phyloP scores from a whole-genome alignment of 2,797 vertebrate genomes.

The Urocyon cinereoargenteus region DNA sequence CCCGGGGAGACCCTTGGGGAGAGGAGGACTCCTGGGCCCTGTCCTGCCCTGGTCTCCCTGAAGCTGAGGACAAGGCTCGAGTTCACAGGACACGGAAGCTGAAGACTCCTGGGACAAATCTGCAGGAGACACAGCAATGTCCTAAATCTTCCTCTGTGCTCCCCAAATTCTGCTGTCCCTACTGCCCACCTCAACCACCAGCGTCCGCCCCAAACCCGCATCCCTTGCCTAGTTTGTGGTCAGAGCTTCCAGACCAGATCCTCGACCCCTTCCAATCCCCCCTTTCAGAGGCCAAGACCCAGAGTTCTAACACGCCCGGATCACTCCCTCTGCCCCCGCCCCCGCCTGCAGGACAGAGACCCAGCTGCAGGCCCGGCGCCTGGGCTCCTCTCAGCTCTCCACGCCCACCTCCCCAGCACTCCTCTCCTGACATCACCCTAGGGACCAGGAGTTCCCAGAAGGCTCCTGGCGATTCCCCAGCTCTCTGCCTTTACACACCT shows the following conservation, averaged over 20 bases:
- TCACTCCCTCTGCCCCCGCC: neutral
- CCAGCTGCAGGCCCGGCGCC: accelerated
- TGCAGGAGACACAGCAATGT: accelerated
- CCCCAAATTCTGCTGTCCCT: accelerated
- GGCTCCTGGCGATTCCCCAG: neutral
- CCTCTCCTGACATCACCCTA: neutral
- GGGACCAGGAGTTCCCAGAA: neutral
- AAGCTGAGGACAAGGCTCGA: neutral
- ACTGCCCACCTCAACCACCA: accelerated
- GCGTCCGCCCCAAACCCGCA: neutral
- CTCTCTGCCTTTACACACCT: neutral
- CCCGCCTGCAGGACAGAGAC: neutral
- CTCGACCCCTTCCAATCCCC: neutral
- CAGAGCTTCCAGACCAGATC: neutral
- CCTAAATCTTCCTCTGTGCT: neutral
- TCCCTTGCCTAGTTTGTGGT: neutral
- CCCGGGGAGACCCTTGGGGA: neutral
- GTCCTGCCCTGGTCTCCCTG: accelerated
- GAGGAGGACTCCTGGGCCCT: neutral
- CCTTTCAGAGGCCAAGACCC: neutral
- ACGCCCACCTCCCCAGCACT: neutral
- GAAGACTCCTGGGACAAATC: neutral
- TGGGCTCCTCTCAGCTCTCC: accelerated
- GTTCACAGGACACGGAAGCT: neutral
- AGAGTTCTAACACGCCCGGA: accelerated